Percentiles rank a stretch among this genome's conserved stretches.
Evolutionary conservation across 2,888 invertebrate species (phyloP).

Genomic region (Lasius platythorax): DNA sequence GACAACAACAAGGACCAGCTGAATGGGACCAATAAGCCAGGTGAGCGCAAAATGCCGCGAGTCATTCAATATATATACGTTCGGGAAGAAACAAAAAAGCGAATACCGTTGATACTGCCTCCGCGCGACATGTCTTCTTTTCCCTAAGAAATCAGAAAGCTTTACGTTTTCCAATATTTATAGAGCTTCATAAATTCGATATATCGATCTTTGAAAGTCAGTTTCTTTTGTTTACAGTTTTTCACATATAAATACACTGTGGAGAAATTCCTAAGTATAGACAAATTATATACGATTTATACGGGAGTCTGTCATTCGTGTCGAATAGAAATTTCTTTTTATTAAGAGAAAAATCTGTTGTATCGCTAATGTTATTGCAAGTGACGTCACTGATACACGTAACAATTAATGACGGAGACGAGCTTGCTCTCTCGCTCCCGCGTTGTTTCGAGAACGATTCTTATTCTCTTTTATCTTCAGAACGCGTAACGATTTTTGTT

Average conservation of each 20-base stretch:
- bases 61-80: not conserved
- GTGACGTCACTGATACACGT: not conserved
- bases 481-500: conserved; percentile 19
- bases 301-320: not conserved
- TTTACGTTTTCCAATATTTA: not conserved
- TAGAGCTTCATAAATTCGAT: not conserved
- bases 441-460: not conserved
- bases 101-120: not conserved
- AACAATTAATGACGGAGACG: not conserved
- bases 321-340: not conserved
- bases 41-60: conserved; percentile 57
- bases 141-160: not conserved
- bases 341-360: not conserved
- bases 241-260: not conserved
- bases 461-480: conserved; percentile 8
- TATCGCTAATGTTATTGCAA: not conserved
- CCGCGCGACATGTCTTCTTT: not conserved
- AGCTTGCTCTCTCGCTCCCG: not conserved
- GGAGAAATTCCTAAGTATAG: no score
- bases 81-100: not conserved
- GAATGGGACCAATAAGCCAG: conserved; percentile 77
- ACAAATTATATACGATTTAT: not conserved
- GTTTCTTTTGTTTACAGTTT: not conserved
- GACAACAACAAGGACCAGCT: conserved; percentile 64
- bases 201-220: not conserved